Base-by-base conservation (phyloP, 2,888 invertebrate species). In the Hecatera dysodea region DNA sequence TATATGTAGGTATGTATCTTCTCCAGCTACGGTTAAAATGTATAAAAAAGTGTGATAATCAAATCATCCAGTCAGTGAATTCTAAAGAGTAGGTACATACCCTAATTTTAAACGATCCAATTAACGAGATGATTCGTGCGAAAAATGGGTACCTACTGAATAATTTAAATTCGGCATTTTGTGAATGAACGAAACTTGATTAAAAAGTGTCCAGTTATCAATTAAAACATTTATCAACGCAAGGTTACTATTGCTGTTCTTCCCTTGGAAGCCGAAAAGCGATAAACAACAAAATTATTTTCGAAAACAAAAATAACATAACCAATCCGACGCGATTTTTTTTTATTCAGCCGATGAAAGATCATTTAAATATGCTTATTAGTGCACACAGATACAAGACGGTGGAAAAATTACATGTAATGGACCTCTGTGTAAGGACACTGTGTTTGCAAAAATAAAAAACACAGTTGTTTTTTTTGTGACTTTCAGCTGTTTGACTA, bases 21-120 rank as follows among this genome's bases (percentile, higher is more conserved):
- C 29, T 9, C 29, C 19, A 53, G n/a, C n/a, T n/a, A n/a, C n/a
- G n/a, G n/a, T n/a, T n/a, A n/a, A n/a, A n/a, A n/a, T 48, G 55
- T 50, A 4, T 53, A 24, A 50, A 72, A 81, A 61, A 61, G 56
- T 59, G 42, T 71, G 27, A 60, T 77, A 67, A 84, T 83, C 59
- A 29, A 75, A 84, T 84, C 55, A 83, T 79, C 69, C 69, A 77
- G 66, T 62, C 76, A 70, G 55, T 67, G 82, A 63, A 19, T 67
- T 59, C 52, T 67, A 60, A 68, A 71, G 29, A 74, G 72, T 64
- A n/a, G n/a, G n/a, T n/a, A n/a, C n/a, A n/a, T n/a, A 33, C 56
- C 62, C 80, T 82, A 73, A 85, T 67, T 83, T 80, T 80, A 72
- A 64, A 56, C 27, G 29, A 22, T 27, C 59, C 22, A 75, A 66